Evolutionary conservation across 2,888 invertebrate species (phyloP).

Genomic region (Drosophila nigricruria): DNA sequence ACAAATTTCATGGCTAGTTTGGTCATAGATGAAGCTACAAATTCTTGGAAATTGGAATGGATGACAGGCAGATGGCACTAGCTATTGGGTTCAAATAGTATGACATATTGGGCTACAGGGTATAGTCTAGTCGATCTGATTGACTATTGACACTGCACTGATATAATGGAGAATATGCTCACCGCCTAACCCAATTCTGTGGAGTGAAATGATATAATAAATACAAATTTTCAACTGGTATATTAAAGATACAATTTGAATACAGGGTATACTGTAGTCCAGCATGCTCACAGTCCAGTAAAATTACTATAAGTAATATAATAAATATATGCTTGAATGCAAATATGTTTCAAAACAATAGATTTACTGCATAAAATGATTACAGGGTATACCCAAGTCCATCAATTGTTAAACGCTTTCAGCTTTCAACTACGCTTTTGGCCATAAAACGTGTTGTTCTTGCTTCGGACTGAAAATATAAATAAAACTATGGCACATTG

Average conservation of each 20-base stretch:
- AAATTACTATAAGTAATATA: not conserved
- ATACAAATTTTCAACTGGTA: no score
- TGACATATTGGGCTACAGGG: not conserved
- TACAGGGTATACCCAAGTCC: not conserved
- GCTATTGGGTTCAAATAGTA: not conserved
- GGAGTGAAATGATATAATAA: no score
- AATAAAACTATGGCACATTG: conserved; percentile 9
- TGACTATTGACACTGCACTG: no score
- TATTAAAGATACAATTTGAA: no score
- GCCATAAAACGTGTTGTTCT: conserved; percentile 1
- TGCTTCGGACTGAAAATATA: not conserved
- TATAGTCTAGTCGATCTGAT: no score
- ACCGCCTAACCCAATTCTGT: no score
- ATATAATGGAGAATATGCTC: no score
- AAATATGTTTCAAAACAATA: not conserved
- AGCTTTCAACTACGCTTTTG: not conserved
- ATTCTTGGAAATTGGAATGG: not conserved
- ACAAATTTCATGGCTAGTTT: not conserved
- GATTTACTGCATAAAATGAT: not conserved
- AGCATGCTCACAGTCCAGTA: not conserved
- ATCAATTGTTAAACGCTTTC: not conserved
- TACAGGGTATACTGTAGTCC: not conserved
- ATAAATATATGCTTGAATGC: not conserved
- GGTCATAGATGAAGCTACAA: not conserved
- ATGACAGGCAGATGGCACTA: not conserved